Evolutionary conservation across 2,113 vertebrate genomes (phyloP).

Genomic region (Brienomyrus brachyistius): DNA sequence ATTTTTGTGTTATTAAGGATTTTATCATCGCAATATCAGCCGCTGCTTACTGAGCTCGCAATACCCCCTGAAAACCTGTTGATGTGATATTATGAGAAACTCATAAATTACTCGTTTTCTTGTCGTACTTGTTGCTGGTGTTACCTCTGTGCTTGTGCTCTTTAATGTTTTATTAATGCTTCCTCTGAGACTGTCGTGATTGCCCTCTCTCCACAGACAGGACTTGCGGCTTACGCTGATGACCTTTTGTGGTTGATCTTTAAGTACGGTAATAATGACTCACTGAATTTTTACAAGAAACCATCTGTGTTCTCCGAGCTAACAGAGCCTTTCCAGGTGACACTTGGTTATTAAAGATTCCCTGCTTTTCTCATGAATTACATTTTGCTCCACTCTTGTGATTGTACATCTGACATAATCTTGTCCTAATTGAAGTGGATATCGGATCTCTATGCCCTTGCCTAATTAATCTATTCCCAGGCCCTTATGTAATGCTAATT

Average conservation of each 20-base stretch:
- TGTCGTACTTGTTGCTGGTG: background rate
- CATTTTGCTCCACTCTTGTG: background rate
- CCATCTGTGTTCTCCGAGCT: background rate
- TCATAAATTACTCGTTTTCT: background rate
- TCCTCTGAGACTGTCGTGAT: background rate
- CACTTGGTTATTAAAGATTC: background rate
- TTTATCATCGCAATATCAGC: background rate
- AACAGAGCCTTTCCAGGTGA: background rate
- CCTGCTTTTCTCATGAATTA: background rate
- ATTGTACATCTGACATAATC: background rate
- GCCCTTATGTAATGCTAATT: conserved; percentile 8
- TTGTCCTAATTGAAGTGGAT: background rate
- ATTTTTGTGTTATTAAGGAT: background rate
- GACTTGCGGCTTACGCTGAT: background rate
- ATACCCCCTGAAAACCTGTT: background rate
- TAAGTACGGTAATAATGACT: background rate
- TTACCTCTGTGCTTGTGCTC: background rate
- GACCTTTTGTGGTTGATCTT: background rate
- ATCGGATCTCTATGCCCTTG: background rate
- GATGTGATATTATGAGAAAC: background rate
- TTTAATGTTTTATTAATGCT: background rate
- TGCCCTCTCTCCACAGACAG: background rate
- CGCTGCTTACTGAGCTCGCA: background rate
- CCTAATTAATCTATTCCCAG: background rate
- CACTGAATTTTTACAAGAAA: background rate